Percentiles rank a stretch among this genome's conserved stretches.
Evolutionary conservation across 2,113 vertebrate species (phyloP).

Genomic region (Malurus cyaneus): DNA sequence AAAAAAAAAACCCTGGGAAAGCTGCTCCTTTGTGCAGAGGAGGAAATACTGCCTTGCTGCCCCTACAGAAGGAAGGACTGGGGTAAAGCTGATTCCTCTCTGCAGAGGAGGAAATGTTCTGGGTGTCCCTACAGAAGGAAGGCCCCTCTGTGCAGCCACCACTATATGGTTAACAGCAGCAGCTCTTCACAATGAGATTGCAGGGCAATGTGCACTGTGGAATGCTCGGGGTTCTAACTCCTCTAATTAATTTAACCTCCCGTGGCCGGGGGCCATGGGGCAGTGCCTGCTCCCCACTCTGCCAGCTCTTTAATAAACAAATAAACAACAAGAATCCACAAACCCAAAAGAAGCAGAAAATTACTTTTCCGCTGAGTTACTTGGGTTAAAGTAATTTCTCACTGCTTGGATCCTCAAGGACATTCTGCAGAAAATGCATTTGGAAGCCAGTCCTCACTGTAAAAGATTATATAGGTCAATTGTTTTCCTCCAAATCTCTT

Average conservation of each 20-base stretch:
- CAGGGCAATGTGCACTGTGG: neutral
- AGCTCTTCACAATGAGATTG: neutral
- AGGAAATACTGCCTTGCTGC: neutral
- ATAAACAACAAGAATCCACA: neutral
- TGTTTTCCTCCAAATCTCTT: neutral
- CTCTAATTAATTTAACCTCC: constrained; percentile 36
- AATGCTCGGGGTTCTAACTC: neutral
- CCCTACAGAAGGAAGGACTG: neutral
- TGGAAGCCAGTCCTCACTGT: neutral
- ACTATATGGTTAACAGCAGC: neutral
- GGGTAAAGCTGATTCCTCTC: neutral
- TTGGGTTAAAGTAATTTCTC: neutral
- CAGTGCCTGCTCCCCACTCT: neutral
- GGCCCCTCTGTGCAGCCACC: neutral
- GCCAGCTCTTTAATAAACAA: neutral
- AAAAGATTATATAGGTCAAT: neutral
- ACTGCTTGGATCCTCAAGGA: neutral
- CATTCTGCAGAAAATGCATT: neutral
- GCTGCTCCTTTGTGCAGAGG: neutral
- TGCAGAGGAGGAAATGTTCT: neutral
- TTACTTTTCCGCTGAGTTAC: neutral
- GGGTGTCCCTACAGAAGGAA: neutral
- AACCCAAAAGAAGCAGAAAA: neutral
- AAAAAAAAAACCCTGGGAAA: neutral
- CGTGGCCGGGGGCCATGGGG: neutral